Evolutionary conservation across 2,888 invertebrate genomes (phyloP).

Genomic region (Drosophila robusta): DNA sequence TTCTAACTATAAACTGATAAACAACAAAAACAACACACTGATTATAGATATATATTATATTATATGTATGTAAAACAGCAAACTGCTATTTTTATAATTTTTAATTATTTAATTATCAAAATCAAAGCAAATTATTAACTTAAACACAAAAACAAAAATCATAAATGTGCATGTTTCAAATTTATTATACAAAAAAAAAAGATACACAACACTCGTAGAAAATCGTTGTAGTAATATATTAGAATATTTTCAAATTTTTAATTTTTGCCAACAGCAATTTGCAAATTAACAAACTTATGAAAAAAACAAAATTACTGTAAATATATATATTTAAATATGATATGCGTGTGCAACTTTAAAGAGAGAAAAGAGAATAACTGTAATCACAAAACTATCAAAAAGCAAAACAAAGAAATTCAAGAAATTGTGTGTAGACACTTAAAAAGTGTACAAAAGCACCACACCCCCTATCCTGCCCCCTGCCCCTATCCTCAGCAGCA

Average conservation of each 20-base stretch:
- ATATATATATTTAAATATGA: slow-evolving; percentile 43
- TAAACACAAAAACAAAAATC: slow-evolving; percentile 30
- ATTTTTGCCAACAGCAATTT: slow-evolving; percentile 23
- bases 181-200: slow-evolving; percentile 20
- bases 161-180: slow-evolving; percentile 66
- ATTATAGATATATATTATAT: slow-evolving; percentile 39
- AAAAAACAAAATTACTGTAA: slow-evolving; percentile 51
- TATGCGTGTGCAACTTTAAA: slow-evolving; percentile 57
- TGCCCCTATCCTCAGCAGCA: slow-evolving; percentile 11
- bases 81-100: slow-evolving; percentile 71
- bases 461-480: background rate
- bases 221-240: slow-evolving; percentile 71
- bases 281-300: slow-evolving; percentile 4
- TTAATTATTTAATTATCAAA: slow-evolving; percentile 52
- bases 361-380: slow-evolving; percentile 18
- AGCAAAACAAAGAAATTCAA: slow-evolving; percentile 17
- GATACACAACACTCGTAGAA: slow-evolving; percentile 50
- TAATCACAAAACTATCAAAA: slow-evolving; percentile 8
- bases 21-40: slow-evolving; percentile 16
- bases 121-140: slow-evolving; percentile 55
- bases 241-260: slow-evolving; percentile 49
- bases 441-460: slow-evolving; percentile 21
- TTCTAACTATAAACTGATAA: slow-evolving; percentile 31
- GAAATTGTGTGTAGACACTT: slow-evolving; percentile 19
- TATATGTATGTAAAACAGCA: slow-evolving; percentile 29